phyloP scores from a whole-genome alignment of 2,888 invertebrate genomes.

The Athetis lepigone region DNA sequence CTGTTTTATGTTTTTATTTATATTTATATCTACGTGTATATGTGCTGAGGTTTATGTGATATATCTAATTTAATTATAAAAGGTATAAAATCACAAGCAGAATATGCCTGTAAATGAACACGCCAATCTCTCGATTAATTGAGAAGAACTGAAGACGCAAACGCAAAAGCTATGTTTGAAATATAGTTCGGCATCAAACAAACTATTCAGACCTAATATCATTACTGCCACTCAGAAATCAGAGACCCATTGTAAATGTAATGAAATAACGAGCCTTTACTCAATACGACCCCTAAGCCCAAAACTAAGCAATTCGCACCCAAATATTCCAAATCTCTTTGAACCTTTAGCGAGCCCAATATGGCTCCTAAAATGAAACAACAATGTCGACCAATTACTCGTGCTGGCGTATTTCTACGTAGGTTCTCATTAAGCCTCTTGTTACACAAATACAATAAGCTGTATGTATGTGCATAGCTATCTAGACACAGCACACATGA shows the following conservation, averaged over 20 bases:
- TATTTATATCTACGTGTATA: not conserved
- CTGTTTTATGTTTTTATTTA: not conserved
- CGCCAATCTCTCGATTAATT: not conserved
- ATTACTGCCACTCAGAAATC: conserved; percentile 4
- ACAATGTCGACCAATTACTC: conserved; percentile 53
- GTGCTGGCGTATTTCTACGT: conserved; percentile 29
- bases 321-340: conserved; percentile 46
- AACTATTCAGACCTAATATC: not conserved
- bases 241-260: conserved; percentile 12
- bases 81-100: too few relatives aligned
- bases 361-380: conserved; percentile 44
- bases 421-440: conserved; percentile 53
- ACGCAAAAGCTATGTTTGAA: not conserved
- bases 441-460: conserved; percentile 51
- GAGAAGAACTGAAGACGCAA: not conserved
- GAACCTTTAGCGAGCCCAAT: conserved; percentile 29
- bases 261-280: conserved; percentile 31
- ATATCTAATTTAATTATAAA: too few relatives aligned
- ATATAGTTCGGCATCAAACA: not conserved
- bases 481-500: conserved; percentile 31
- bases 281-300: conserved; percentile 14
- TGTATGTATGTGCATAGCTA: conserved; percentile 29
- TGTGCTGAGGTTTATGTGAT: too few relatives aligned
- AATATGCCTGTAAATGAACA: too few relatives aligned
- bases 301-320: conserved; percentile 37